Percentiles rank a stretch among this genome's conserved stretches.
These are phyloP conservation scores for Coelopa frigida DNA, from an alignment of 1,140 invertebrate species.

Conservation along the genomic window DNA sequence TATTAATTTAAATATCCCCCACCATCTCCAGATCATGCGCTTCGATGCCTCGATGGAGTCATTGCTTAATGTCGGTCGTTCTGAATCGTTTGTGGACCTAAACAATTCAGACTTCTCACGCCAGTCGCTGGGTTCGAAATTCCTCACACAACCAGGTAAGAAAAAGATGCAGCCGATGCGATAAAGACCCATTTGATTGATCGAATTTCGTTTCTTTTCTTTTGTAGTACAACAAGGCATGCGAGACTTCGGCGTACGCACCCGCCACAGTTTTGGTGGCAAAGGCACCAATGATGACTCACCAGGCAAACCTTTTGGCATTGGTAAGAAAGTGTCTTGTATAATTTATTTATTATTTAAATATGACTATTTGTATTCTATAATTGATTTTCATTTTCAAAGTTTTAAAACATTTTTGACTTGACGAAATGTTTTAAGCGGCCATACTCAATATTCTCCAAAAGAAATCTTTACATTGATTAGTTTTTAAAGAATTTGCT, in stretches of 20 bases:
- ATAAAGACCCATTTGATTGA: slow-evolving; percentile 4
- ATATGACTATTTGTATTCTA: too few species aligned
- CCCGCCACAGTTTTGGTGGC: slow-evolving; percentile 41
- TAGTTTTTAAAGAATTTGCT: slow-evolving; percentile 23
- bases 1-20: background rate
- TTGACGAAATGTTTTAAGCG: background rate
- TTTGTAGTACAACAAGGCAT: slow-evolving; percentile 21
- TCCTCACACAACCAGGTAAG: slow-evolving; percentile 22
- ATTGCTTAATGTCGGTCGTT: slow-evolving; percentile 60
- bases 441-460: background rate
- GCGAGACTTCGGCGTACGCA: slow-evolving; percentile 24
- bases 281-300: slow-evolving; percentile 41
- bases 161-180: background rate
- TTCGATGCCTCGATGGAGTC: slow-evolving; percentile 70
- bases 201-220: slow-evolving; percentile 1
- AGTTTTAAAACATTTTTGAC: background rate
- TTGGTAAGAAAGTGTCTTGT: slow-evolving; percentile 55
- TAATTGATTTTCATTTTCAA: background rate
- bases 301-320: slow-evolving; percentile 62
- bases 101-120: slow-evolving; percentile 48
- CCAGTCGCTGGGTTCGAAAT: slow-evolving; percentile 13
- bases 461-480: background rate
- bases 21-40: slow-evolving; percentile 69
- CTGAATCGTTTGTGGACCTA: slow-evolving; percentile 75
- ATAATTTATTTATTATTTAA: background rate